Percentiles rank a stretch among this genome's conserved stretches.
These are phyloP conservation scores for Ammodytes marinus DNA, from an alignment of 2,113 vertebrate species.

Conservation along the genomic window DNA sequence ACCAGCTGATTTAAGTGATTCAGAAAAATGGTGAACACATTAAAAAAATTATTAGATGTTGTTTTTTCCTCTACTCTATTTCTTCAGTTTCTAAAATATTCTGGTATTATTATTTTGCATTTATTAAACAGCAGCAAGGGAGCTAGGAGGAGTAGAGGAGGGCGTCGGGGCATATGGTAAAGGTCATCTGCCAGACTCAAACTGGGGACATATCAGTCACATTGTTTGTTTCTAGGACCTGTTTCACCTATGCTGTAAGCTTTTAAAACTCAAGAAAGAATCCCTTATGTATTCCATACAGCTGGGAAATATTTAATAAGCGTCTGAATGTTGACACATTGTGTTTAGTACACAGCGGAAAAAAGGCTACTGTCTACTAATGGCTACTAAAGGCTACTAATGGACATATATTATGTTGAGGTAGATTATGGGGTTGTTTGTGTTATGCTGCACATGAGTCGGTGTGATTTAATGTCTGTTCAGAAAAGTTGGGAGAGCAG, in stretches of 20 bases:
- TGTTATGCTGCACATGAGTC: constrained; percentile 20
- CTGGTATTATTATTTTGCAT: constrained; percentile 11
- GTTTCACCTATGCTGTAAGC: not conserved
- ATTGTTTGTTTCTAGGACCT: not conserved
- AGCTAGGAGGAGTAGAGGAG: not conserved
- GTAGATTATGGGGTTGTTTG: constrained; percentile 21
- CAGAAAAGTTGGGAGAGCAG: constrained; percentile 9
- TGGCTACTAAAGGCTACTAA: too few species aligned
- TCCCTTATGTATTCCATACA: not conserved
- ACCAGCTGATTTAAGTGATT: not conserved
- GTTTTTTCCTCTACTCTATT: not conserved
- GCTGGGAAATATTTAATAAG: not conserved
- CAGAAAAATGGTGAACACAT: too few species aligned
- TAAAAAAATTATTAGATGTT: too few species aligned
- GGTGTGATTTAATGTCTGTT: constrained; percentile 42
- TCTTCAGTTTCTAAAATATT: constrained; percentile 4
- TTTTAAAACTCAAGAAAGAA: constrained; percentile 10
- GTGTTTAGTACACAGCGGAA: not conserved
- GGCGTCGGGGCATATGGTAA: constrained; percentile 20
- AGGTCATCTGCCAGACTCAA: constrained; percentile 22
- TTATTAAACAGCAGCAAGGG: constrained; percentile 22
- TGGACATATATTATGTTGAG: not conserved
- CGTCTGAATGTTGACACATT: not conserved
- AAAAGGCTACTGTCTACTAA: not conserved
- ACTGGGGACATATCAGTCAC: not conserved